Base-by-base conservation (phyloP, 2,797 vertebrate genomes). In the Melanotaenia pygmaea region DNA sequence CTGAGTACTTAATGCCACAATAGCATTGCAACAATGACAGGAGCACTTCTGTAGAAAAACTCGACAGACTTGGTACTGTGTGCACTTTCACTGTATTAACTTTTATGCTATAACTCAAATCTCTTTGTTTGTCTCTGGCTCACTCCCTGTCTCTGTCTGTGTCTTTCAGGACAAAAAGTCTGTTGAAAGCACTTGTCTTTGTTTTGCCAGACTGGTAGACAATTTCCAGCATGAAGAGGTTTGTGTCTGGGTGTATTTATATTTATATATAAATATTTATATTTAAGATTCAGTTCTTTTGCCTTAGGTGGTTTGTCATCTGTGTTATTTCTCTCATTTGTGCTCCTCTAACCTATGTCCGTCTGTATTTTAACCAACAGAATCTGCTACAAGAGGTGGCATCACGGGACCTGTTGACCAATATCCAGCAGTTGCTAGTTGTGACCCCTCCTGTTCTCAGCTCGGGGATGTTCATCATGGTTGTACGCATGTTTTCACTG, bases 391-490 rank as follows among this genome's bases (percentile, higher is more conserved):
- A 99, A 93, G 97, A 99, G 88, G 98, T 99, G 88, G 98, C 98
- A 28, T 99, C 97, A 35, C 96, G 96, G 82, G 98, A 99, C 88
- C 94, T 99, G 83, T 93, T 99, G 86, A 99, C 98, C 65, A 99
- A 99, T 89, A 98, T 99, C 85, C 98, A 99, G 91, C 98, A 99
- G 80, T 95, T 99, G 67, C 89, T 99, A 91, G 98, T 99, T 1
- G 97, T 99, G 84, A 99, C 98, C 3, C 98, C 98, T 69, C 98
- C 98, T 5, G 96, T 99, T 80, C 94, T 99, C 89, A 99, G 98
- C 94, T 99, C 98, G 37, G 98, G 98, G 87, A 99, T 99, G 98
- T 99, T 99, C 91, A 99, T 99, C 89, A 99, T 99, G 98, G 98
- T 99, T 77, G 98, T 99, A 82, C 97, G 98, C 88, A 99, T 99